These are phyloP conservation scores for Tadarida brasiliensis DNA, from an alignment of 2,797 vertebrate genomes.

Conservation along the genomic window DNA sequence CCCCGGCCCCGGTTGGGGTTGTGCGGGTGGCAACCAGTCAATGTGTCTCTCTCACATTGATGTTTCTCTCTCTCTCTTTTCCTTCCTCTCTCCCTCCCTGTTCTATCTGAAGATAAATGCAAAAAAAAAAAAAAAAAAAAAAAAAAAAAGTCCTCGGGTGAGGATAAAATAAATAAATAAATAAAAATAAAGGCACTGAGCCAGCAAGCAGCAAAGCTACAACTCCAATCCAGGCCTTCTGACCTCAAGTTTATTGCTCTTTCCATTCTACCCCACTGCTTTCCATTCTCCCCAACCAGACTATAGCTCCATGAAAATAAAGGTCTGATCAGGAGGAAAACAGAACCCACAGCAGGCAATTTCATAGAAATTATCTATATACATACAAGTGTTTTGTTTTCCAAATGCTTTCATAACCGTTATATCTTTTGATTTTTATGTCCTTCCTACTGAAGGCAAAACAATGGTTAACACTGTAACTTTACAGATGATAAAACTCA, in stretches of 20 bases:
- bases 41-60: no score
- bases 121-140: no score
- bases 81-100: no score
- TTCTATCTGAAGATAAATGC: no score
- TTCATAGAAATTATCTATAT: background rate
- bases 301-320: background rate
- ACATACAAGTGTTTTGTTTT: background rate
- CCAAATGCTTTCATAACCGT: background rate
- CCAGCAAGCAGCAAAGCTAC: background rate
- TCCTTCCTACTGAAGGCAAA: conserved; percentile 27
- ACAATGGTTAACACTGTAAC: background rate
- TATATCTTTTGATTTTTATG: background rate
- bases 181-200: background rate
- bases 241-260: background rate
- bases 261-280: background rate
- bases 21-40: no score
- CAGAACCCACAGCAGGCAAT: background rate
- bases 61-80: no score
- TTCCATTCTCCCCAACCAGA: background rate
- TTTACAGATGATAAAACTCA: background rate
- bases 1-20: no score
- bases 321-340: background rate
- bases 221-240: background rate
- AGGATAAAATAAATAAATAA: no score
- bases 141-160: no score